These are phyloP conservation scores for Aptenodytes patagonicus DNA, from an alignment of 2,113 vertebrate genomes.

Conservation along the genomic window DNA sequence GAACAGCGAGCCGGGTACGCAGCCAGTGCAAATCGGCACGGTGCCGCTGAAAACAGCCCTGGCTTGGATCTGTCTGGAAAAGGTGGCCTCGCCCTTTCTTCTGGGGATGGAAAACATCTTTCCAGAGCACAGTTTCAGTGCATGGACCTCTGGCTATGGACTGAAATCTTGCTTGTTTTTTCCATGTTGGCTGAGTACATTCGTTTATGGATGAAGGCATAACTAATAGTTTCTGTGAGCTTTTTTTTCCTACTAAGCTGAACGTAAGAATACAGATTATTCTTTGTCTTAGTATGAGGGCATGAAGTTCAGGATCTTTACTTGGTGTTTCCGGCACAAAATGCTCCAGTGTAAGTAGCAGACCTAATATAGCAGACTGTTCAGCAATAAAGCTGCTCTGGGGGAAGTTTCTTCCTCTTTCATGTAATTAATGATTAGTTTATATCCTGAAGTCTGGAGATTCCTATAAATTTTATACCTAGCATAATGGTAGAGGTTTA, in stretches of 20 bases:
- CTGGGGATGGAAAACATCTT: neutral
- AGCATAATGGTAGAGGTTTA: neutral
- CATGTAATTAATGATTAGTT: neutral
- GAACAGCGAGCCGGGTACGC: fast-evolving
- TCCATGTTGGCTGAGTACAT: neutral
- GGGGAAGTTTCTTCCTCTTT: neutral
- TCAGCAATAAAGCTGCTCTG: neutral
- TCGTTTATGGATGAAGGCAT: neutral
- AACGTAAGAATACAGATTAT: neutral
- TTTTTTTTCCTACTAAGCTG: neutral
- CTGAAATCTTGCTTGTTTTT: neutral
- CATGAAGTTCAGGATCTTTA: neutral
- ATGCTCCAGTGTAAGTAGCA: neutral
- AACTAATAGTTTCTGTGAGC: neutral
- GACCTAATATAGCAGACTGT: neutral
- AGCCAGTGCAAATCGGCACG: fast-evolving
- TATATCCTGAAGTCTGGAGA: neutral
- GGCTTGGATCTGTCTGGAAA: neutral
- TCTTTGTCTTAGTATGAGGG: neutral
- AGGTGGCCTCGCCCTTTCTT: neutral
- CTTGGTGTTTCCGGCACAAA: neutral
- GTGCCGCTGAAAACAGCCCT: neutral
- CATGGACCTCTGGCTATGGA: neutral
- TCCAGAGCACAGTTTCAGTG: neutral
- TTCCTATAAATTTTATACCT: neutral